Evolutionary conservation across 2,113 vertebrate genomes (phyloP).

Genomic region (Tupaia tana): DNA sequence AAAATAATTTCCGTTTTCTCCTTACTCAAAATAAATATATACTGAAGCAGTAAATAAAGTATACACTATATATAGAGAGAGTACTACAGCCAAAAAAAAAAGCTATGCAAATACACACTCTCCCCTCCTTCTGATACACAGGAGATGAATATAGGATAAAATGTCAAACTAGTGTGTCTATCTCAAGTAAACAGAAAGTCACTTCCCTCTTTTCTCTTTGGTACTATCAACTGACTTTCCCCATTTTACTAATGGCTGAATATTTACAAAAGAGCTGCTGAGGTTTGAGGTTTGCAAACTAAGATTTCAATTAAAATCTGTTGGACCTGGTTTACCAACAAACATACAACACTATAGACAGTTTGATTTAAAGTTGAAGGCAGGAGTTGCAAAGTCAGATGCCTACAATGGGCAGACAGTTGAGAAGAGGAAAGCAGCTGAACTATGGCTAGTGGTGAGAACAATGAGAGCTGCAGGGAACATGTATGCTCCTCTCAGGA

Average conservation of each 20-base stretch:
- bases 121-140: neutral
- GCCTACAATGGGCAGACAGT: neutral
- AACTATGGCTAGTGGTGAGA: neutral
- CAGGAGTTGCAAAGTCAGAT: neutral
- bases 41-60: neutral
- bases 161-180: neutral
- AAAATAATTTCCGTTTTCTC: neutral
- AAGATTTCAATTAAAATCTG: neutral
- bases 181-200: neutral
- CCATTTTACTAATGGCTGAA: neutral
- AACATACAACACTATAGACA: neutral
- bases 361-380: neutral
- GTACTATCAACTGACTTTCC: neutral
- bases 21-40: neutral
- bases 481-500: neutral
- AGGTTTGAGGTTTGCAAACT: neutral
- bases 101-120: neutral
- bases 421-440: neutral
- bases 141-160: neutral
- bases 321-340: neutral
- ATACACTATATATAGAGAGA: neutral
- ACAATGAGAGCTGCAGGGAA: neutral
- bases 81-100: neutral
- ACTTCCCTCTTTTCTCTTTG: neutral
- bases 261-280: neutral